Percentiles rank a stretch among this genome's conserved stretches.
phyloP scores from a whole-genome alignment of 2,113 vertebrate genomes.

The Rissa tridactyla region DNA sequence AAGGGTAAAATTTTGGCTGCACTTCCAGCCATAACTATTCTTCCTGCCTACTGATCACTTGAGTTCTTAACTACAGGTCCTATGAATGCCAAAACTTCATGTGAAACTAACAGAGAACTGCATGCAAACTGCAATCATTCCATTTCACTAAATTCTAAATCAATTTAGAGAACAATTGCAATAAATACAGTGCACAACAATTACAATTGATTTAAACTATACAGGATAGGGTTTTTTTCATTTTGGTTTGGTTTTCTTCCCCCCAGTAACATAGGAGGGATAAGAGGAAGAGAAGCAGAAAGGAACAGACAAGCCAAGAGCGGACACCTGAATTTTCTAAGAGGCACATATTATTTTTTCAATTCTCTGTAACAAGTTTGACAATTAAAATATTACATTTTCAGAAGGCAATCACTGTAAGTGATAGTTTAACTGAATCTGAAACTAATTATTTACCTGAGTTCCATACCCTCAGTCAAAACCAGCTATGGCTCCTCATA shows the following conservation, averaged over 20 bases:
- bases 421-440: neutral
- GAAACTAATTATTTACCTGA: neutral
- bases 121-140: neutral
- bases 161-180: neutral
- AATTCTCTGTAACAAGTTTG: neutral
- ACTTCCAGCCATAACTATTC: neutral
- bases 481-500: neutral
- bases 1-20: neutral
- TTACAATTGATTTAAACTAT: neutral
- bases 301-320: neutral
- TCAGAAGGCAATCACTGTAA: neutral
- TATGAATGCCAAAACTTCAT: neutral
- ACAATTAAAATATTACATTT: neutral
- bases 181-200: neutral
- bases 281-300: neutral
- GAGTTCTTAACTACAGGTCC: neutral
- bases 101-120: neutral
- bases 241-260: neutral
- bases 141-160: neutral
- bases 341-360: neutral
- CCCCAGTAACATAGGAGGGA: neutral
- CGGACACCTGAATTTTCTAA: neutral
- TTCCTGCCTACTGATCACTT: neutral
- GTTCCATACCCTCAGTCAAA: neutral
- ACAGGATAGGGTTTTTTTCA: neutral